phyloP scores from a whole-genome alignment of 1,140 invertebrate genomes.

The Rhynchophorus ferrugineus region DNA sequence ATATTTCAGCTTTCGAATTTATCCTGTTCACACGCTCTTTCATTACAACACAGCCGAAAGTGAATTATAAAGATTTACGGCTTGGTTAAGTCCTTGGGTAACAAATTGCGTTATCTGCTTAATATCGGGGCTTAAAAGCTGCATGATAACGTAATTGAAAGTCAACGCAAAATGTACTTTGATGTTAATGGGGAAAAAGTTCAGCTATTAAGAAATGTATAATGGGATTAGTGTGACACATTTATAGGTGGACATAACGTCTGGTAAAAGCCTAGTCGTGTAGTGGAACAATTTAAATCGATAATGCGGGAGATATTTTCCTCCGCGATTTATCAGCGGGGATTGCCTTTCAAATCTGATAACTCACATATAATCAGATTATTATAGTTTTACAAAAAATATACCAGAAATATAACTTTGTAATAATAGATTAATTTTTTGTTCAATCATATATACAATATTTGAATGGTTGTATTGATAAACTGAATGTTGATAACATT shows the following conservation, averaged over 20 bases:
- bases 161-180: conserved; percentile 6
- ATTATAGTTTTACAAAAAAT: too few relatives aligned
- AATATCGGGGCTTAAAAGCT: conserved; percentile 19
- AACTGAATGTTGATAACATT: too few relatives aligned
- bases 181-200: conserved; percentile 18
- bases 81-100: background rate
- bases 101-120: conserved; percentile 20
- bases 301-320: conserved; percentile 11
- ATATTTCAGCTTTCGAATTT: too few relatives aligned
- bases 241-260: conserved; percentile 17
- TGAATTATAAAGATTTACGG: background rate
- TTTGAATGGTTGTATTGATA: too few relatives aligned
- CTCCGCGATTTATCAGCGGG: too few relatives aligned
- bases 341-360: too few relatives aligned
- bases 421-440: too few relatives aligned
- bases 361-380: too few relatives aligned
- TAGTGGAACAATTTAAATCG: conserved; percentile 9
- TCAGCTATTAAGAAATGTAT: conserved; percentile 19
- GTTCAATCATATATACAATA: too few relatives aligned
- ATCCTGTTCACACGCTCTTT: too few relatives aligned
- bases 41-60: too few relatives aligned
- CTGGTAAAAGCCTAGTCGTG: conserved; percentile 21
- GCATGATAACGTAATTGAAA: background rate
- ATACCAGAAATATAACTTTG: too few relatives aligned
- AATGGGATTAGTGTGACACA: conserved; percentile 18